Conservation (phyloP, 2,113 vertebrate species). For the Proterorhinus semilunaris region DNA sequence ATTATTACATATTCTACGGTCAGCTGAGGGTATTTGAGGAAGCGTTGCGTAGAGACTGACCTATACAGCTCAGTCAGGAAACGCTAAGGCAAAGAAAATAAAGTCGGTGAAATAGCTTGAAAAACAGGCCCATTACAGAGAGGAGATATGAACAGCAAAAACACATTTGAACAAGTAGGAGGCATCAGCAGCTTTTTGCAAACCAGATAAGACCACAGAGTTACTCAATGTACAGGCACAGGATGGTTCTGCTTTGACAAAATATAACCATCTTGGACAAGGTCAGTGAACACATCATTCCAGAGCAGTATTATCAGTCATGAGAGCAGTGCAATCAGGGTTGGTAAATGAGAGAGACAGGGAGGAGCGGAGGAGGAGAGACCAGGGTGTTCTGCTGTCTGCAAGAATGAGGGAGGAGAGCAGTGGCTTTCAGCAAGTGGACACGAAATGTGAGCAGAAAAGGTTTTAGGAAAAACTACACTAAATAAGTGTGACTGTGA, state of each 20-base stretch:
- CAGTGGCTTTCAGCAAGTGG: constrained; percentile 39
- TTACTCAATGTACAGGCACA: constrained; percentile 10
- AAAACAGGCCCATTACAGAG: constrained; percentile 15
- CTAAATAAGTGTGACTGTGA: too few species aligned
- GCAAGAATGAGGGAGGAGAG: constrained; percentile 47
- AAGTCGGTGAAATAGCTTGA: constrained; percentile 13
- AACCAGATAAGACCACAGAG: constrained; percentile 27
- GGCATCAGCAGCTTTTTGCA: constrained; percentile 18
- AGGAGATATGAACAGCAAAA: constrained; percentile 15
- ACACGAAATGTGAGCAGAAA: not conserved
- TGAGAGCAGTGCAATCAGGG: constrained; percentile 20
- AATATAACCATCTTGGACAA: constrained; percentile 40
- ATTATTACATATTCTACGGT: not conserved
- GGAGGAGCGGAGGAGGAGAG: constrained; percentile 20
- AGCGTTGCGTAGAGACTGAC: constrained; percentile 4
- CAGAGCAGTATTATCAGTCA: constrained; percentile 27
- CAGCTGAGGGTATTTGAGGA: constrained; percentile 9
- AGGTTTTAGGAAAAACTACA: not conserved
- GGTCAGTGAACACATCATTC: constrained; percentile 44
- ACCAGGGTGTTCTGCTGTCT: constrained; percentile 6
- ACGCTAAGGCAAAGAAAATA: constrained; percentile 9
- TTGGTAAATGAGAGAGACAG: constrained; percentile 37
- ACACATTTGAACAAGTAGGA: constrained; percentile 10
- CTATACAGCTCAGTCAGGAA: constrained; percentile 14
- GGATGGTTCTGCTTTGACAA: constrained; percentile 28